Base-by-base conservation (phyloP, 2,888 invertebrate genomes). In the Amiota minor region DNA sequence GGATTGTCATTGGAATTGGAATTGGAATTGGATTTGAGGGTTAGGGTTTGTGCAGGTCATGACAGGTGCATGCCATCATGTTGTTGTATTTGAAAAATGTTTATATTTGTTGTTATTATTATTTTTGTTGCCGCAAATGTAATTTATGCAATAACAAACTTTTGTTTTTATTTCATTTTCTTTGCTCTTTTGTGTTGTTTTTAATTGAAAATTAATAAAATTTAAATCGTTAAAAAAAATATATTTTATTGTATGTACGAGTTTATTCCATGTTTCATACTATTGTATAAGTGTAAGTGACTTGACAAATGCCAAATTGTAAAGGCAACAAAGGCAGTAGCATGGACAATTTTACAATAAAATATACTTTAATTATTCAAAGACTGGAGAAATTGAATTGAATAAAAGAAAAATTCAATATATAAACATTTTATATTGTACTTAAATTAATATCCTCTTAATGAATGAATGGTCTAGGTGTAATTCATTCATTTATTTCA, bases 121-220 rank as follows among this genome's bases (percentile, higher is more conserved):
- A 20, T 61, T 67, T 18, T 53, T n/a, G n/a, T 62, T 62, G 62
- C 62, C 62, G 23, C 62, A 62, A 62, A 62, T 45, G 62, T 62
- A 62, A 62, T 62, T 62, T 62, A 62, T 62, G 35, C 62, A 62
- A 14, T 53, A 53, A 53, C 53, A n/a, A n/a, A n/a, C n/a, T 53
- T 53, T 53, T 53, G 10, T 62, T 62, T 23, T 59, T 62, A 11
- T 23, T 50, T 67, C 53, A 14, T 68, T 68, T 68, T 53, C 45
- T 46, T 18, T 55, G 64, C 56, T 35, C 70, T 72, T 70, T 72
- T 72, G 72, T 74, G 70, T 75, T 71, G 49, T 69, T 72, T 35
- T 65, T 65, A 74, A 74, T 76, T 70, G 64, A 74, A 68, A 72
- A 72, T 76, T 72, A 76, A 73, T 74, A 73, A 70, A 76, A 74